Conservation (phyloP, 2,797 vertebrate species). For the Bucorvus abyssinicus region DNA sequence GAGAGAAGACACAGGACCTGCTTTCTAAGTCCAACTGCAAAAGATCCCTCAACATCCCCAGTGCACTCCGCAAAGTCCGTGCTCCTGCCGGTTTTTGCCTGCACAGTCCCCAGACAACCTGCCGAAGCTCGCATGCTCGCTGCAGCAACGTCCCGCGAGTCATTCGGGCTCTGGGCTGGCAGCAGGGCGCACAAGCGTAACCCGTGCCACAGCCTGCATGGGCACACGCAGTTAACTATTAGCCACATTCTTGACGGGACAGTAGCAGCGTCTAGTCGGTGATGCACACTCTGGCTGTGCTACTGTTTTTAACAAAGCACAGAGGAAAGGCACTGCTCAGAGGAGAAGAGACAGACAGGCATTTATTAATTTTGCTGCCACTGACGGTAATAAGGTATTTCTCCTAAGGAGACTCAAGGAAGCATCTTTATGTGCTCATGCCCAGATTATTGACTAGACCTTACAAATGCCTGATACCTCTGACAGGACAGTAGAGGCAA, state of each 20-base stretch:
- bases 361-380: background rate
- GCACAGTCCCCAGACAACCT: accelerated
- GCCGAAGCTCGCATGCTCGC: background rate
- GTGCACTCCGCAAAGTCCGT: accelerated
- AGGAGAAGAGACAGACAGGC: background rate
- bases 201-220: background rate
- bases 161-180: background rate
- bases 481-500: background rate
- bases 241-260: background rate
- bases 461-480: background rate
- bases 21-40: background rate
- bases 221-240: background rate
- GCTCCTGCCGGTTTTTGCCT: background rate
- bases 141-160: accelerated
- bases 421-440: accelerated
- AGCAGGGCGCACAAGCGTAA: accelerated
- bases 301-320: background rate
- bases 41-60: background rate
- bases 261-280: background rate
- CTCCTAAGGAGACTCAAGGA: background rate
- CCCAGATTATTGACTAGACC: background rate
- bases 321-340: background rate
- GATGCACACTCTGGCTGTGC: background rate
- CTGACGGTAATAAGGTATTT: accelerated
- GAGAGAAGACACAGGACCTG: background rate